Conservation (phyloP, 2,797 vertebrate genomes). For the Pachyuromys duprasi region DNA sequence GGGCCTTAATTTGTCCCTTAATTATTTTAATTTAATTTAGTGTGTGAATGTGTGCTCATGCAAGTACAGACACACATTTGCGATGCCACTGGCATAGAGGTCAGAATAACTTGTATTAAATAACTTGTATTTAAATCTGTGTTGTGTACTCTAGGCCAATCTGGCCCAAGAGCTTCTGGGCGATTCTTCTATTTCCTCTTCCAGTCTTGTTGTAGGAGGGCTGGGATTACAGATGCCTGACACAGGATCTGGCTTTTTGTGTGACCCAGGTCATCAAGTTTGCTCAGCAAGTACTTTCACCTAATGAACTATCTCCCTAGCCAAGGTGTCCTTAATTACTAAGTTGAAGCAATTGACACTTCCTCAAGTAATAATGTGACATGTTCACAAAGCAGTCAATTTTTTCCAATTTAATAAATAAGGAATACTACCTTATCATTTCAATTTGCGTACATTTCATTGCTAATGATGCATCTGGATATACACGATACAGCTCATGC, state of each 20-base stretch:
- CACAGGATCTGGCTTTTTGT: background rate
- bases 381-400: background rate
- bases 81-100: background rate
- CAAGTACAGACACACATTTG: background rate
- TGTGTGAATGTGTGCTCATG: background rate
- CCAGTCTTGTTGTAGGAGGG: background rate
- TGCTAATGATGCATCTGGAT: background rate
- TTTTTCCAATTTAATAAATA: slow-evolving; percentile 1
- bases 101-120: too few species aligned
- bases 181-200: background rate
- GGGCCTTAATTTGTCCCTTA: background rate
- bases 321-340: background rate
- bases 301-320: background rate
- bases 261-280: background rate
- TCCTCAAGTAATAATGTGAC: background rate
- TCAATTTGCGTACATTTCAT: background rate
- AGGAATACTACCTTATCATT: background rate
- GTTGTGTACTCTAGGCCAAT: background rate
- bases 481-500: background rate
- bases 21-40: background rate
- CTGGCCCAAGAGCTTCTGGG: background rate
- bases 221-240: too few species aligned
- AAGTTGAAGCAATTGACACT: background rate
- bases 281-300: background rate
- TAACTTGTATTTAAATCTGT: background rate